phyloP scores from a whole-genome alignment of 2,888 invertebrate genomes.

The Creontiades dilutus region DNA sequence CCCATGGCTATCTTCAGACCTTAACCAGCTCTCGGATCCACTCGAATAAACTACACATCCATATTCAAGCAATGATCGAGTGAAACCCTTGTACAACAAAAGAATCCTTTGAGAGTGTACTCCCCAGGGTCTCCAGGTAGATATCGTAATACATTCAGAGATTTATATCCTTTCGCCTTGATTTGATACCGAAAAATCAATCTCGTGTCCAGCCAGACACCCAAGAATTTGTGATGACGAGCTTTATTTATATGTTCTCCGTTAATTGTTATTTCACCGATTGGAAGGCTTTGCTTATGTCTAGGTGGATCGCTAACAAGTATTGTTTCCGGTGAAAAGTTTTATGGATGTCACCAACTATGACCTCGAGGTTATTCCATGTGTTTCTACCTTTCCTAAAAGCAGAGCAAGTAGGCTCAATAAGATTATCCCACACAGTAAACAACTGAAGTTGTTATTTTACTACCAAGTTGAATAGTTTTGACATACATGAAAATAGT shows the following conservation, averaged over 20 bases:
- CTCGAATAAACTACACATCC: background rate
- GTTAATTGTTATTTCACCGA: background rate
- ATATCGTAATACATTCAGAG: no score
- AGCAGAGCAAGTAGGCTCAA: background rate
- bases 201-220: background rate
- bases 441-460: background rate
- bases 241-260: background rate
- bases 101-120: no score
- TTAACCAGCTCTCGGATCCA: conserved; percentile 2
- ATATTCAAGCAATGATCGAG: background rate
- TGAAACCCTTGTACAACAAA: no score
- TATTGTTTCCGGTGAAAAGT: background rate
- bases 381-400: background rate
- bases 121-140: no score
- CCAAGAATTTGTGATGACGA: background rate
- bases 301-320: background rate
- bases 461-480: background rate
- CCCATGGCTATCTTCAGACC: background rate
- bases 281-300: background rate
- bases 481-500: background rate
- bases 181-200: no score
- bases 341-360: background rate
- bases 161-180: no score
- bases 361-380: background rate
- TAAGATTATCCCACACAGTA: background rate